Percentiles rank a stretch among this genome's conserved stretches.
Conservation (phyloP, 2,888 invertebrate species). For the Torymus auratus region DNA sequence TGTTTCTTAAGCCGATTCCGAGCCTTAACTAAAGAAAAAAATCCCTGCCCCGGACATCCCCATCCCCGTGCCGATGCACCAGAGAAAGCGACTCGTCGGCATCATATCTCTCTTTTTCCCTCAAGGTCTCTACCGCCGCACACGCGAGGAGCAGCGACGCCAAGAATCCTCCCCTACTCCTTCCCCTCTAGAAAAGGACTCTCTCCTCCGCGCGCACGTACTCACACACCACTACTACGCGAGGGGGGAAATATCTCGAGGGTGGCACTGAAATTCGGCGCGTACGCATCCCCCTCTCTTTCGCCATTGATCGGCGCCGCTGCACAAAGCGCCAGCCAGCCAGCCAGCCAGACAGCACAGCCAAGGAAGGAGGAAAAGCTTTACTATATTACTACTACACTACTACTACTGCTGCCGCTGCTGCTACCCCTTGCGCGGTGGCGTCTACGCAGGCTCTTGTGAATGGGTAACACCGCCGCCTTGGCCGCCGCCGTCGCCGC, state of each 20-base stretch:
- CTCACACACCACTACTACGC: background rate
- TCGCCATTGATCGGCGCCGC: background rate
- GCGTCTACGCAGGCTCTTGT: conserved; percentile 49
- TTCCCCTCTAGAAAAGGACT: background rate
- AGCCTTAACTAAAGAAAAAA: too few species aligned
- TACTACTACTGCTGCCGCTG: too few species aligned
- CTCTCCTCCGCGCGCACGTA: background rate
- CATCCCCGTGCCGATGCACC: too few species aligned
- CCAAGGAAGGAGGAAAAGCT: background rate
- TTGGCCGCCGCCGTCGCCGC: too few species aligned
- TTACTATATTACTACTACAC: too few species aligned
- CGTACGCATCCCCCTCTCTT: background rate
- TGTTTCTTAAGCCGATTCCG: too few species aligned
- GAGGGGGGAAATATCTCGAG: conserved; percentile 34
- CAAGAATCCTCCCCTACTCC: background rate
- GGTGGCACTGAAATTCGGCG: conserved; percentile 43
- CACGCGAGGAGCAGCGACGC: background rate
- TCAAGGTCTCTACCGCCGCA: conserved; percentile 37
- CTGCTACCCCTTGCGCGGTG: background rate
- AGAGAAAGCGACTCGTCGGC: too few species aligned
- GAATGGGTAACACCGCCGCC: conserved; percentile 32
- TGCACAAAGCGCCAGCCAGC: background rate
- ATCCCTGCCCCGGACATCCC: too few species aligned
- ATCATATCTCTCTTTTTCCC: too few species aligned
- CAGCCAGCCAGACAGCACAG: background rate